Percentiles rank a stretch among this genome's conserved stretches.
phyloP scores from a whole-genome alignment of 2,888 invertebrate species.

The Alentia gelatinosa region DNA sequence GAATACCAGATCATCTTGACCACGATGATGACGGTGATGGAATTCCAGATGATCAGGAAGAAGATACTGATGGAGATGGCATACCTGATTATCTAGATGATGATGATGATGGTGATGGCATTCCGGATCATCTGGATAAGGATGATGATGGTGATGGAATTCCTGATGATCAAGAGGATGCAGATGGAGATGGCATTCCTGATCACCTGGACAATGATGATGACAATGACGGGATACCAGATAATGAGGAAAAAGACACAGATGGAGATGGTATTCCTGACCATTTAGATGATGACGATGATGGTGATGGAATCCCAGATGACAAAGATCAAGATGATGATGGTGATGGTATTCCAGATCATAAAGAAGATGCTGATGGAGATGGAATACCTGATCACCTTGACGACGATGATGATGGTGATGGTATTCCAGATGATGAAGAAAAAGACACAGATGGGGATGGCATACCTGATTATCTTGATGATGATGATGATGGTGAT shows the following conservation, averaged over 20 bases:
- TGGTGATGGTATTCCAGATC: constrained; percentile 67
- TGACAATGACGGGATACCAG: constrained; percentile 56
- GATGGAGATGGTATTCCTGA: constrained; percentile 64
- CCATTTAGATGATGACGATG: constrained; percentile 61
- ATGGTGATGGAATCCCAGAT: constrained; percentile 70
- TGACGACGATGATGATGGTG: constrained; percentile 64
- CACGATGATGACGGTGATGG: constrained; percentile 70
- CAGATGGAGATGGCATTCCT: constrained; percentile 64
- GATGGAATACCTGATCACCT: constrained; percentile 67
- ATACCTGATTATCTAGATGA: constrained; percentile 68
- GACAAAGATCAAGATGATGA: constrained; percentile 61
- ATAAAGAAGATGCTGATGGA: constrained; percentile 65
- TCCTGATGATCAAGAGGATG: constrained; percentile 63
- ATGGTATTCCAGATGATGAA: constrained; percentile 65
- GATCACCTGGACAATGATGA: constrained; percentile 64
- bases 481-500: constrained; percentile 71
- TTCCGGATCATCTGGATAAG: constrained; percentile 70
- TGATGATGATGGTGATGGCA: constrained; percentile 66
- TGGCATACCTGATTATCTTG: constrained; percentile 68
- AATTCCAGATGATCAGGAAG: constrained; percentile 65
- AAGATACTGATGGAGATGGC: constrained; percentile 67
- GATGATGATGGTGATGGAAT: constrained; percentile 71
- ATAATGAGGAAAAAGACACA: constrained; percentile 33
- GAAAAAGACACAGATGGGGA: constrained; percentile 69
- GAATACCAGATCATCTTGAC: constrained; percentile 63